These are phyloP conservation scores for Tetrapedia diversipes DNA, from an alignment of 2,888 invertebrate genomes.

Conservation along the genomic window DNA sequence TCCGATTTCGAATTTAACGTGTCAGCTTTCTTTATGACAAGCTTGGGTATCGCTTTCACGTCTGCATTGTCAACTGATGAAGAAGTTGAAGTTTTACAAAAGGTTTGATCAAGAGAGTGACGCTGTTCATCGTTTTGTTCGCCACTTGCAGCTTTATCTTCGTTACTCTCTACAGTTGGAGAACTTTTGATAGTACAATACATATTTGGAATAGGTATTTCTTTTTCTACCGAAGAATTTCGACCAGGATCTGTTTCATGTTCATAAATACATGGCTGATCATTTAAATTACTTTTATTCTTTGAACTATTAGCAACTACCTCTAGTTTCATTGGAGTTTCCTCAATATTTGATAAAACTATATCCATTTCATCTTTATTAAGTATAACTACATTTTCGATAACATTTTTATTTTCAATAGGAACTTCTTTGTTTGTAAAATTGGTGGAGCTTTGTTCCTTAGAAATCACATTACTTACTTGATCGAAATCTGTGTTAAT, in stretches of 20 bases:
- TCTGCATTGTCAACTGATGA: slow-evolving; percentile 32
- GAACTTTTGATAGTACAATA: not conserved
- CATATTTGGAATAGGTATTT: slow-evolving; percentile 21
- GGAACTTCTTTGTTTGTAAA: not conserved
- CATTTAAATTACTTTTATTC: not conserved
- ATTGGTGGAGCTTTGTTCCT: not conserved
- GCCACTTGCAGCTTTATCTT: not conserved
- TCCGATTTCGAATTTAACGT: slow-evolving; percentile 56
- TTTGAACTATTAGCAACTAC: not conserved
- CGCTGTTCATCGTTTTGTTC: not conserved
- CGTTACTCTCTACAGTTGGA: not conserved
- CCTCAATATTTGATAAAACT: not conserved
- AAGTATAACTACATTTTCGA: not conserved
- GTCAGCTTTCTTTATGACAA: slow-evolving; percentile 76
- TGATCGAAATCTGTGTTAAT: slow-evolving; percentile 1
- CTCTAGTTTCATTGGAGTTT: not conserved
- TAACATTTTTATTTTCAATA: not conserved
- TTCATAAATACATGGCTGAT: not conserved
- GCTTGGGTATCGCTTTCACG: slow-evolving; percentile 71
- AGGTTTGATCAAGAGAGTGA: not conserved
- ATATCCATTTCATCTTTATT: not conserved
- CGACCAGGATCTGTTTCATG: not conserved
- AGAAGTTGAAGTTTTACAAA: not conserved
- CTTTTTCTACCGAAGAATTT: slow-evolving; percentile 9
- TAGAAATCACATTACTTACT: not conserved